Conservation (phyloP, 2,888 invertebrate species). For the Hirtodrosophila cameraria region DNA sequence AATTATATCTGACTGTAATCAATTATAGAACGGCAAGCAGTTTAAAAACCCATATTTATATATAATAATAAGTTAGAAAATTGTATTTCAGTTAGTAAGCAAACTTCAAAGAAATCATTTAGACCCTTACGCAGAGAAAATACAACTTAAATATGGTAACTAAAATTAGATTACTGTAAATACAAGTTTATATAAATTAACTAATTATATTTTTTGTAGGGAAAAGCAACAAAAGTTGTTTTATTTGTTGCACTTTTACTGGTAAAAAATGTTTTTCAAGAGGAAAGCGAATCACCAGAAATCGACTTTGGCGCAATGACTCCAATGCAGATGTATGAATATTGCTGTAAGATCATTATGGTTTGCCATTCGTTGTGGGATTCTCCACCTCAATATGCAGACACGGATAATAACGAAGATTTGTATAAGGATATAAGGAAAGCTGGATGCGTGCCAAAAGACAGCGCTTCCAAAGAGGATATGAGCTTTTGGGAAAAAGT, state of each 20-base stretch:
- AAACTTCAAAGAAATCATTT: not conserved
- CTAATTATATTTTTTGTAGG: not conserved
- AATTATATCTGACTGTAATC: constrained; percentile 6
- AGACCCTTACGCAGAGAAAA: not conserved
- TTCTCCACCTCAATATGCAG: constrained; percentile 13
- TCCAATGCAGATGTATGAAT: constrained; percentile 6
- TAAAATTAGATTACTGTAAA: not conserved
- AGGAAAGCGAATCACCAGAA: not conserved
- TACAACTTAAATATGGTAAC: constrained; percentile 1
- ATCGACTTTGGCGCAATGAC: not conserved
- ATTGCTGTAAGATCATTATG: constrained; percentile 32
- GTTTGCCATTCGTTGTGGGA: constrained; percentile 29
- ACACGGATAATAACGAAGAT: not conserved
- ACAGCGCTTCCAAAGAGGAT: not conserved
- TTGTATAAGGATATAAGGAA: not conserved
- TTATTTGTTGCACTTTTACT: not conserved
- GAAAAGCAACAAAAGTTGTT: not conserved
- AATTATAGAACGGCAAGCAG: constrained; percentile 1
- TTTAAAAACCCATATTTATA: not conserved
- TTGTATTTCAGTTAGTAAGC: not conserved
- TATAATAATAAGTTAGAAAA: not conserved
- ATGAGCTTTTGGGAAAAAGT: constrained; percentile 14
- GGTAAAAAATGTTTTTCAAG: not conserved
- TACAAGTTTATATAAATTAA: not conserved
- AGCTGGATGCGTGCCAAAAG: constrained; percentile 18